These are phyloP conservation scores for Himalopsyche phryganea DNA, from an alignment of 1,140 invertebrate genomes.

Conservation along the genomic window DNA sequence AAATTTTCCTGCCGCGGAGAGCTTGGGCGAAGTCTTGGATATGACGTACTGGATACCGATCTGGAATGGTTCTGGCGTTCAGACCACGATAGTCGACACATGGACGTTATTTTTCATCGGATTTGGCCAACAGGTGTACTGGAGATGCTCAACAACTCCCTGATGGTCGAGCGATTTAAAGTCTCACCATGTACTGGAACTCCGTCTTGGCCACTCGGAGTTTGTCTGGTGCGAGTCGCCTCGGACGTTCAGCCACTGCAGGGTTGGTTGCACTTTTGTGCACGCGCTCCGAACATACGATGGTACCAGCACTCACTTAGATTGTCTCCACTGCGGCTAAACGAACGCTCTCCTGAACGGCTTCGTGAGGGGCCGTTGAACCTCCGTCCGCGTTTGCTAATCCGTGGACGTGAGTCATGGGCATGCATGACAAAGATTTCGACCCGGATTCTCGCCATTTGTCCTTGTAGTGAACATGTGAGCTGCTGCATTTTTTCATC, in stretches of 20 bases:
- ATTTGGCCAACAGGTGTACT: conserved; percentile 46
- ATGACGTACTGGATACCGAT: conserved; percentile 15
- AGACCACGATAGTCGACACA: conserved; percentile 49
- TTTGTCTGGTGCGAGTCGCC: neutral
- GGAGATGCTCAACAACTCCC: conserved; percentile 43
- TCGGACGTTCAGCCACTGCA: neutral
- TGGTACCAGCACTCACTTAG: too few species aligned
- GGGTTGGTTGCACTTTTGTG: neutral
- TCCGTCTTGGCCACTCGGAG: too few species aligned
- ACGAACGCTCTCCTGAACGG: too few species aligned
- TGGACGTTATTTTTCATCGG: conserved; percentile 40
- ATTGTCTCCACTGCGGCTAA: too few species aligned
- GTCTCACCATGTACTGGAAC: too few species aligned
- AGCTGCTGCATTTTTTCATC: neutral
- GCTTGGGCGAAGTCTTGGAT: conserved; percentile 37
- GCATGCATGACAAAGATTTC: too few species aligned
- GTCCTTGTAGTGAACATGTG: neutral
- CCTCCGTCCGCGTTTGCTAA: too few species aligned
- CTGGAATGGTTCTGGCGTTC: neutral
- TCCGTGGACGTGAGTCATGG: too few species aligned
- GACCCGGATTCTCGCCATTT: neutral
- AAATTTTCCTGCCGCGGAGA: conserved; percentile 41
- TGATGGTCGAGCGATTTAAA: conserved; percentile 27
- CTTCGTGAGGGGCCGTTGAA: too few species aligned
- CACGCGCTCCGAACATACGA: too few species aligned